Percentiles rank a stretch among this genome's conserved stretches.
phyloP scores from a whole-genome alignment of 1,140 invertebrate species.

The Melanaphis sacchari region DNA sequence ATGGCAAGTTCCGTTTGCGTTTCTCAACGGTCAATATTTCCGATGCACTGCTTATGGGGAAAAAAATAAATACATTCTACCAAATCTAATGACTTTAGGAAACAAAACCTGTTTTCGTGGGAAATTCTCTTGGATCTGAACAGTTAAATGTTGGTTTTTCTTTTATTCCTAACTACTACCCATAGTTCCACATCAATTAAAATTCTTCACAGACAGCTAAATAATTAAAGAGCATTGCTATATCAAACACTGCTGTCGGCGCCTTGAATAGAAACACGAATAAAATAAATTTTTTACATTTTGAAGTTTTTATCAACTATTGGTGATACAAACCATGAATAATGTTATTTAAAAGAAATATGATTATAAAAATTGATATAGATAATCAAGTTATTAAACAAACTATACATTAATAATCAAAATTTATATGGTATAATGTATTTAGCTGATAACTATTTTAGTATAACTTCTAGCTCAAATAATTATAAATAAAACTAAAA shows the following conservation, averaged over 20 bases:
- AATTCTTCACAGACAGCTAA: conserved; percentile 16
- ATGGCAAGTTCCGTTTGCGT: neutral
- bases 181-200: conserved; percentile 32
- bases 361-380: neutral
- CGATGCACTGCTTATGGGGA: neutral
- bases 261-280: neutral
- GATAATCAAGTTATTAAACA: neutral
- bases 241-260: too few relatives aligned
- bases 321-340: too few relatives aligned
- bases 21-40: neutral
- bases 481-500: neutral
- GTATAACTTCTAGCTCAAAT: neutral
- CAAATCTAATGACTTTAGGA: conserved; percentile 8
- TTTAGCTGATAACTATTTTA: neutral
- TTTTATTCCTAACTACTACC: neutral
- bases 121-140: conserved; percentile 16
- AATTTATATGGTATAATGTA: neutral
- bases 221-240: neutral
- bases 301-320: neutral
- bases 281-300: neutral
- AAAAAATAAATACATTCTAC: neutral
- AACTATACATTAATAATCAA: neutral
- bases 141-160: conserved; percentile 18
- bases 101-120: conserved; percentile 37
- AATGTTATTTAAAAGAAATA: neutral